Base-by-base conservation (phyloP, 2,888 invertebrate genomes). In the Chorisops tibialis region DNA sequence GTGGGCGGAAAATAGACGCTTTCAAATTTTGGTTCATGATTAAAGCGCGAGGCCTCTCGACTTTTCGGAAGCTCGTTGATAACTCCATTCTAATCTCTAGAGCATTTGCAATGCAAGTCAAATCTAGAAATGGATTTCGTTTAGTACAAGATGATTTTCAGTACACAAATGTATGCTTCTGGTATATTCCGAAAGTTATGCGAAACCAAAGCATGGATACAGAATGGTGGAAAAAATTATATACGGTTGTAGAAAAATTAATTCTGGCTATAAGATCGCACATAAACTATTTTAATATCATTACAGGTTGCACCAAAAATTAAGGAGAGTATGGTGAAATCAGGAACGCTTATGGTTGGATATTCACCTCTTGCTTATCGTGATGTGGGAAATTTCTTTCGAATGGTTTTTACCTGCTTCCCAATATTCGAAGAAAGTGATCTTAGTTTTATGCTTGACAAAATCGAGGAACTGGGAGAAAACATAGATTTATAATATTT, bases 1-100 rank as follows among this genome's bases (percentile, higher is more conserved):
- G 96, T 74, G 96, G 96, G 0, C 83, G 96, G 24, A 95, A 95
- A 81, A 83, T 92, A 59, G 96, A 96, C 74, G 87, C 91, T 1
- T 88, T 95, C 73, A 96, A 96, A 77, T 81, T 96, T 5, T 96
- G 96, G 95, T 77, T 93, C 66, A 91, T 93, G 88, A 91, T 95
- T 87, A 89, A 92, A 73, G 89, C 91, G 0, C 81, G 89, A 0
- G 91, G 91, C 0, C 83, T 85, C 50, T 71, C 71, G 0, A 86
- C 85, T 0, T 80, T 89, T 1, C 79, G 79, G 49, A 68, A 72
- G 0, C 79, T 87, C 1, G 81, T 89, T 0, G 87, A 92, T 67
- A 81, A 81, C 52, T 83, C 86, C 0, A 85, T 91, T 79, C 78
- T 81, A 2, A 79, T 81, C 58, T 83, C 87, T 0, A 80, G 83